Percentiles rank a stretch among this genome's conserved stretches.
phyloP scores from a whole-genome alignment of 2,797 vertebrate genomes.

The Trichosurus vulpecula region DNA sequence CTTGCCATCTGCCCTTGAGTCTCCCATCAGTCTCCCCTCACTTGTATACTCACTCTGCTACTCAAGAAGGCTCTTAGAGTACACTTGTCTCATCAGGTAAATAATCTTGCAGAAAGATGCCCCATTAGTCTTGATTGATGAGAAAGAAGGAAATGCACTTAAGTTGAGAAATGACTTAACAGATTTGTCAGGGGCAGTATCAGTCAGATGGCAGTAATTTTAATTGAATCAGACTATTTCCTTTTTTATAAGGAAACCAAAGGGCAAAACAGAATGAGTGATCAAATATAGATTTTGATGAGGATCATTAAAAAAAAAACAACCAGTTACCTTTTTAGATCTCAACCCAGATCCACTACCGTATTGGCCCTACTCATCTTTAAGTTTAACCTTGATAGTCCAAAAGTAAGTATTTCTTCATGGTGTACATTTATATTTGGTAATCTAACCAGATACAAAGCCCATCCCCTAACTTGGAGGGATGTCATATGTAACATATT shows the following conservation, averaged over 20 bases:
- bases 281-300: not conserved
- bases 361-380: not conserved
- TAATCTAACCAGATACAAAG: not conserved
- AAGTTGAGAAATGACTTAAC: constrained; percentile 71
- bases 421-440: not conserved
- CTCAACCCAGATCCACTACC: not conserved
- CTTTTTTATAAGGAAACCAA: not conserved
- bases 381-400: not conserved
- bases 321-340: not conserved
- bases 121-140: constrained; percentile 65
- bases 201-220: constrained; percentile 66
- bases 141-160: constrained; percentile 67
- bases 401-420: not conserved
- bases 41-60: not conserved
- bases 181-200: constrained; percentile 57
- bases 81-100: constrained; percentile 67
- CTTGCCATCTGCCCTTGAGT: not conserved
- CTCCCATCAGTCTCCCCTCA: too few relatives aligned
- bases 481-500: not conserved
- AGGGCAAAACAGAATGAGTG: not conserved
- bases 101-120: constrained; percentile 70
- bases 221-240: not conserved
- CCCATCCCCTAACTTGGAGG: not conserved
- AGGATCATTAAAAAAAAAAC: not conserved
- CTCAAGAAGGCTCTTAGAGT: constrained; percentile 59